Evolutionary conservation across 2,888 invertebrate species (phyloP).

Genomic region (Tuta absoluta): DNA sequence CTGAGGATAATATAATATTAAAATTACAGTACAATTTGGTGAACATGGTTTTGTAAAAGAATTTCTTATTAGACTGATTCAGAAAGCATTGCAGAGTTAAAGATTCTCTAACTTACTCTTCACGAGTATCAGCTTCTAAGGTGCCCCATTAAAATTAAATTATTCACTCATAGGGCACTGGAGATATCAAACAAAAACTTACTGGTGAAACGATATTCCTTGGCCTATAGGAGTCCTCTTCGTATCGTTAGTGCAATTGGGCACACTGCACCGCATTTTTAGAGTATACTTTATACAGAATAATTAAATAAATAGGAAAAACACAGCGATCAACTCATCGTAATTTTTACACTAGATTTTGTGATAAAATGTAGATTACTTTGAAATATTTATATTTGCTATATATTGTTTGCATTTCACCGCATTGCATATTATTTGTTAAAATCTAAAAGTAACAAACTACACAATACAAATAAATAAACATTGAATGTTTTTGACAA

Average conservation of each 20-base stretch:
- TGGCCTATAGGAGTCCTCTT: constrained; percentile 55
- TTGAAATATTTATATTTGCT: not conserved
- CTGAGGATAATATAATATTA: constrained; percentile 38
- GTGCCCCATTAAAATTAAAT: too few species aligned
- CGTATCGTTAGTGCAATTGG: constrained; percentile 58
- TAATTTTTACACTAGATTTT: not conserved
- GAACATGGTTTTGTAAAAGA: too few species aligned
- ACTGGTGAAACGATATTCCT: constrained; percentile 69
- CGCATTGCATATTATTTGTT: too few species aligned
- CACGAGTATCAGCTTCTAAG: too few species aligned
- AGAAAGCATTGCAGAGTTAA: too few species aligned
- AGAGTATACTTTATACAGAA: constrained; percentile 34
- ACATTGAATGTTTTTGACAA: not conserved
- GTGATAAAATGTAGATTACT: not conserved
- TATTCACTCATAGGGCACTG: not conserved
- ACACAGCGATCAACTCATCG: not conserved
- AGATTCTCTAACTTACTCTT: too few species aligned
- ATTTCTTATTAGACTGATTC: too few species aligned
- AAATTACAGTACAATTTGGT: too few species aligned
- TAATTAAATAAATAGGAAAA: constrained; percentile 24
- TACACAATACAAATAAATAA: not conserved
- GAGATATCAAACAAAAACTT: constrained; percentile 40
- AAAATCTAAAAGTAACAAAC: not conserved
- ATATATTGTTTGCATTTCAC: not conserved
- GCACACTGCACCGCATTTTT: constrained; percentile 64